These are phyloP conservation scores for Steatornis caripensis DNA, from an alignment of 2,113 vertebrate species.

Conservation along the genomic window DNA sequence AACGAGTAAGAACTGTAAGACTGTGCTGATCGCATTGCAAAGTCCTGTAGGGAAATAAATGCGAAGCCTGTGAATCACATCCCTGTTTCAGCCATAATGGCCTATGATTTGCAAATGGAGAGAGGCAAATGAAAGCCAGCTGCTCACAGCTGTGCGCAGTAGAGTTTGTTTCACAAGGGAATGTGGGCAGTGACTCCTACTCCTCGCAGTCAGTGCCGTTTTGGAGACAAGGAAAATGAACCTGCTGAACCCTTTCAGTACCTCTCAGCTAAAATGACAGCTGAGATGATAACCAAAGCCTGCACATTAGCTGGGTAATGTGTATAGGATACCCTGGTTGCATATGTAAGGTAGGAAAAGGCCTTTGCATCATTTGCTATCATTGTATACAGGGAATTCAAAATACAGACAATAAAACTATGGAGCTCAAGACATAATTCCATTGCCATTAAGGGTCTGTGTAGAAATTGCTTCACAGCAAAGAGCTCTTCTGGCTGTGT, in stretches of 20 bases:
- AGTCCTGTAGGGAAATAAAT: constrained; percentile 28
- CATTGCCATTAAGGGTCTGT: not conserved
- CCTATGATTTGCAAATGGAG: not conserved
- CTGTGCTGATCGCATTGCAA: not conserved
- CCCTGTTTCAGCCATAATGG: not conserved
- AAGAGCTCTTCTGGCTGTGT: not conserved
- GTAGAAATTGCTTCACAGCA: not conserved
- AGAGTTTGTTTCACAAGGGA: not conserved
- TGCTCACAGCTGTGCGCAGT: not conserved
- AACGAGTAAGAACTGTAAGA: constrained; percentile 10
- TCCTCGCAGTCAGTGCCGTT: not conserved
- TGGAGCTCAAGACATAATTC: not conserved
- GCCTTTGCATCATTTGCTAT: not conserved
- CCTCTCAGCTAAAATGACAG: not conserved
- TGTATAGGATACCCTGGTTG: not conserved
- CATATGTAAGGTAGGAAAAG: not conserved
- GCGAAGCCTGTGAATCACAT: not conserved
- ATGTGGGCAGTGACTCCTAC: not conserved
- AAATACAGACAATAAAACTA: not conserved
- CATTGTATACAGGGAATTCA: not conserved
- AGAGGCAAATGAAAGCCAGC: not conserved
- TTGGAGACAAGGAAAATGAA: not conserved
- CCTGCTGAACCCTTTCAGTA: not conserved
- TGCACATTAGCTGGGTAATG: not conserved
- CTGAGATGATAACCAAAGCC: not conserved